These are phyloP conservation scores for Argyresthia goedartella DNA, from an alignment of 2,888 invertebrate genomes.

Conservation along the genomic window DNA sequence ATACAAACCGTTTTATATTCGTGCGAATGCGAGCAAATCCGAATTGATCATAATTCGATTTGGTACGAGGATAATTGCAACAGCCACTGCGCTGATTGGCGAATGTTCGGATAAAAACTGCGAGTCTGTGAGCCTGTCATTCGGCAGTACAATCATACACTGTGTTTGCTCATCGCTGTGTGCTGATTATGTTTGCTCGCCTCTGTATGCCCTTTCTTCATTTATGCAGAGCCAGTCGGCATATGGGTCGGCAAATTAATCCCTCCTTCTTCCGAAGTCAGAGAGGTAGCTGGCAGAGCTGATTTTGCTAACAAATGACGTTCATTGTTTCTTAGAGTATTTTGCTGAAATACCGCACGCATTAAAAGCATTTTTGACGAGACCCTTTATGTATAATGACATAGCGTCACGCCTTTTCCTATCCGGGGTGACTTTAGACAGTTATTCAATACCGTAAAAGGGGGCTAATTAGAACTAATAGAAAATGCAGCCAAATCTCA, in stretches of 20 bases:
- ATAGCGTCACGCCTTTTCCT: no score
- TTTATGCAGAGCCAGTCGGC: constrained; percentile 5
- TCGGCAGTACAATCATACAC: constrained; percentile 48
- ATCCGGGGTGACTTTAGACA: no score
- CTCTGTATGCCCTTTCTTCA: constrained; percentile 35
- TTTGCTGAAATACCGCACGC: no score
- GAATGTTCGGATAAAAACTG: constrained; percentile 46
- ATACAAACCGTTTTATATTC: constrained; percentile 72
- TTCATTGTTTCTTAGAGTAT: constrained; percentile 12
- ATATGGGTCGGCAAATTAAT: neutral
- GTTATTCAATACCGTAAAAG: no score
- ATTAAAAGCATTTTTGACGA: no score
- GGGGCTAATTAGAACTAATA: no score
- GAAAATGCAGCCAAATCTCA: no score
- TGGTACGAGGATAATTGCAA: constrained; percentile 67
- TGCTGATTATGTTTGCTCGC: constrained; percentile 61
- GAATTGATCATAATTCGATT: constrained; percentile 73
- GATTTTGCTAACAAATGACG: constrained; percentile 9
- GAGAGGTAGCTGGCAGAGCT: neutral
- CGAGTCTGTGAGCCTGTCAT: constrained; percentile 12
- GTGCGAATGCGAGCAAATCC: constrained; percentile 67
- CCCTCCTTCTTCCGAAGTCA: neutral
- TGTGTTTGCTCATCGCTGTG: constrained; percentile 49
- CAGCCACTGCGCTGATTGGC: constrained; percentile 69
- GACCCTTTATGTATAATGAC: no score